These are phyloP conservation scores for Rhagophthalmus giganteus DNA, from an alignment of 2,888 invertebrate genomes.

Conservation along the genomic window DNA sequence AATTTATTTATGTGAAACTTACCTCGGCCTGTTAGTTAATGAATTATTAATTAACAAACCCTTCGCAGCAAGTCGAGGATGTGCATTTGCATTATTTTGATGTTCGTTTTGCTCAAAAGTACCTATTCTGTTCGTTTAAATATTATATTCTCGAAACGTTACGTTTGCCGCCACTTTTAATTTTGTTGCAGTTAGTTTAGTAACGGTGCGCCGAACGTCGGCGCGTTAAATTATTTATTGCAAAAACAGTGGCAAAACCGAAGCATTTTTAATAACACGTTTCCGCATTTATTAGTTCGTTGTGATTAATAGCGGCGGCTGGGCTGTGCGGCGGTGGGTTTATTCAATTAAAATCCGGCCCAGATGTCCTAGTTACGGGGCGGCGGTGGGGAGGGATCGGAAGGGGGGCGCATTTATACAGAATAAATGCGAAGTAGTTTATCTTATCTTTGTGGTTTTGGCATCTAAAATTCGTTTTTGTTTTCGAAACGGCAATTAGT, in stretches of 20 bases:
- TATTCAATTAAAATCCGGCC: slow-evolving; percentile 39
- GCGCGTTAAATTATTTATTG: too few relatives aligned
- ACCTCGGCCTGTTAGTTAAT: too few relatives aligned
- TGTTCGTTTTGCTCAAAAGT: background rate
- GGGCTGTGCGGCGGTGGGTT: slow-evolving; percentile 32
- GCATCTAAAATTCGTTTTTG: slow-evolving; percentile 21
- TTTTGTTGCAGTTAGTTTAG: too few relatives aligned
- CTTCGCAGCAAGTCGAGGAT: too few relatives aligned
- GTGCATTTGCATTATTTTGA: too few relatives aligned
- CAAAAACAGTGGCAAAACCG: slow-evolving; percentile 27
- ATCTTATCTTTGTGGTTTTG: slow-evolving; percentile 37
- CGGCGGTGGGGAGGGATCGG: too few relatives aligned
- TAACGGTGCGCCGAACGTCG: too few relatives aligned
- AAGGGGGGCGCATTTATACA: slow-evolving; percentile 22
- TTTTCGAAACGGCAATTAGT: slow-evolving; percentile 21
- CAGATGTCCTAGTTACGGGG: slow-evolving; percentile 36
- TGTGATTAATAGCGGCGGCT: slow-evolving; percentile 35
- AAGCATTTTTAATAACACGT: slow-evolving; percentile 35
- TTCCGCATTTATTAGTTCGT: slow-evolving; percentile 31
- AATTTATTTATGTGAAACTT: too few relatives aligned
- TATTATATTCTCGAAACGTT: too few relatives aligned
- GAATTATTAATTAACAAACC: too few relatives aligned
- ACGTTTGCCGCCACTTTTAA: too few relatives aligned
- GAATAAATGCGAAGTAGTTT: slow-evolving; percentile 35
- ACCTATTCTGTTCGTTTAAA: background rate